phyloP scores from a whole-genome alignment of 2,113 vertebrate genomes.

The Drymodes brunneopygia region DNA sequence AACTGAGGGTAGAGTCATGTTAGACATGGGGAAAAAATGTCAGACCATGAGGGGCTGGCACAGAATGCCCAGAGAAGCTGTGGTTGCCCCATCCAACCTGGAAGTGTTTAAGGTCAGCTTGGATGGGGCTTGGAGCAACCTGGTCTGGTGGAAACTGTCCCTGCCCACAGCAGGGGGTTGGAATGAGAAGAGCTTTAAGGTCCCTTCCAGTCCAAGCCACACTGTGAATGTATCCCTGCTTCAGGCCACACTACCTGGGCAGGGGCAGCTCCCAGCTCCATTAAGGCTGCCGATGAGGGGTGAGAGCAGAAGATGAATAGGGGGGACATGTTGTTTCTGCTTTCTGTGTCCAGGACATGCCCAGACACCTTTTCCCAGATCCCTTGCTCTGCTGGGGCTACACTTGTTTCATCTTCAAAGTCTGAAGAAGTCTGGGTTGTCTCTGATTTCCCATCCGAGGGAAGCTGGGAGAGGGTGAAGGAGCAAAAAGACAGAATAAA shows the following conservation, averaged over 20 bases:
- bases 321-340: not conserved
- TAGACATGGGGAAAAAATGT: not conserved
- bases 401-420: not conserved
- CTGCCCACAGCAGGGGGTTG: not conserved
- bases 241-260: not conserved
- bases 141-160: not conserved
- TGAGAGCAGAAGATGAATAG: not conserved
- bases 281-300: not conserved
- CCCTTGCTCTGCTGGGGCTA: not conserved
- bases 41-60: not conserved
- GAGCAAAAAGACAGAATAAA: not conserved
- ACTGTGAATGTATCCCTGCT: not conserved
- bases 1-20: not conserved
- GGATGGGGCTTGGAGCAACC: fast-evolving
- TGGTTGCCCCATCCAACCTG: not conserved
- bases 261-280: not conserved
- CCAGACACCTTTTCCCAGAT: not conserved
- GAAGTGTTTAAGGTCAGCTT: not conserved
- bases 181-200: not conserved
- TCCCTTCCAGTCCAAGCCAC: not conserved
- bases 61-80: not conserved
- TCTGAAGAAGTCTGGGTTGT: not conserved
- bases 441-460: not conserved
- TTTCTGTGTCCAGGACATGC: not conserved
- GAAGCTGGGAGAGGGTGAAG: not conserved